These are phyloP conservation scores for Chinchilla lanigera DNA, from an alignment of 2,113 vertebrate species.

Conservation along the genomic window DNA sequence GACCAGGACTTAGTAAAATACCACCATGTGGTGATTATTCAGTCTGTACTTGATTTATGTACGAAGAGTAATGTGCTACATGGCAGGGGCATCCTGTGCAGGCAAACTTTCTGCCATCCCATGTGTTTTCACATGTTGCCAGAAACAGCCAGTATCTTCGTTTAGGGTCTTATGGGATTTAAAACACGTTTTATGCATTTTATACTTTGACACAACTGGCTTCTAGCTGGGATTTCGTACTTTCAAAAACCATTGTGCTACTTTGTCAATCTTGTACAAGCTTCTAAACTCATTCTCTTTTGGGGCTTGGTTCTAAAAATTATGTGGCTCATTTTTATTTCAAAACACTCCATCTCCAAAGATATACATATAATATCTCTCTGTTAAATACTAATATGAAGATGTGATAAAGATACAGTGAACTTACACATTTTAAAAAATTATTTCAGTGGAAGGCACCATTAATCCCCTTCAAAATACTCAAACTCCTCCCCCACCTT, in stretches of 20 bases:
- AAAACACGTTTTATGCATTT: neutral
- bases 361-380: neutral
- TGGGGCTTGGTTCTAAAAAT: neutral
- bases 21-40: neutral
- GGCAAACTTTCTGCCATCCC: neutral
- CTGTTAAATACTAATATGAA: neutral
- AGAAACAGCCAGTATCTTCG: neutral
- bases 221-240: neutral
- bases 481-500: neutral
- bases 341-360: conserved; percentile 2
- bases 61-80: neutral
- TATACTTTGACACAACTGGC: neutral
- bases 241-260: neutral
- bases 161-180: neutral
- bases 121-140: neutral
- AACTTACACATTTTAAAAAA: neutral
- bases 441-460: neutral
- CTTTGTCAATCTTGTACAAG: neutral
- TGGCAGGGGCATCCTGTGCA: neutral
- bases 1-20: neutral
- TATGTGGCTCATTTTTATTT: neutral
- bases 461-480: neutral
- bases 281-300: neutral
- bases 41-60: neutral
- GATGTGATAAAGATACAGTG: neutral